Base-by-base conservation (phyloP, 2,113 vertebrate species). In the Anser brachyrhynchus region DNA sequence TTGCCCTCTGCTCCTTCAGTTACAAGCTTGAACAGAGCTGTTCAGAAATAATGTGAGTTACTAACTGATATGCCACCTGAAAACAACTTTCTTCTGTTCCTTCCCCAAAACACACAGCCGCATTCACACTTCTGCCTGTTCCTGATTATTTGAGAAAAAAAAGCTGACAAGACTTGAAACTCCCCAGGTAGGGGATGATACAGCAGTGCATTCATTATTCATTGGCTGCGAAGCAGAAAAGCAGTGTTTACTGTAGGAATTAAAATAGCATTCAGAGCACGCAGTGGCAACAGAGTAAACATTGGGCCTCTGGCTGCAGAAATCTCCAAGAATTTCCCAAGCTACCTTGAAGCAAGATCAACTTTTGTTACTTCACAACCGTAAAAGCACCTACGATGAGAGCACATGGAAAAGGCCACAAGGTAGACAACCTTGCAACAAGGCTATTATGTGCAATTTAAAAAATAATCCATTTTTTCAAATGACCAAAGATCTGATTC, bases 241-340 rank as follows among this genome's bases (percentile, higher is more conserved):
- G 5, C 55, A 52, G 55, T 94, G 81, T 92, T 97, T 94, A 91
- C 77, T 94, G 87, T 94, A 94, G 67, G 89, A 91, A 95, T 96
- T 94, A 94, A 94, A 84, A 44, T 31, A 94, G 66, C 79, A 89
- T 82, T 93, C 86, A 87, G 92, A 6, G 6, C 71, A 87, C 18
- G 49, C 73, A 88, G 76, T 59, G 80, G 88, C 43, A 88, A 78
- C 39, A 87, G 59, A 94, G 78, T 73, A 94, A 95, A 89, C 62
- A 87, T 29, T 33, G 39, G 21, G 13, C 26, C 76, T 87, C 67
- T 87, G 80, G 59, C 62, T 81, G 78, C 58, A 82, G 77, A 89
- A 75, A 82, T 73, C 54, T 83, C 62, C 76, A 93, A 86, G 69
- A 78, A 61, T 84, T 95, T 89, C 43, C 72, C 85, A 96, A 67